Percentiles rank a stretch among this genome's conserved stretches.
phyloP scores from a whole-genome alignment of 2,888 invertebrate species.

The Tetragonisca angustula region DNA sequence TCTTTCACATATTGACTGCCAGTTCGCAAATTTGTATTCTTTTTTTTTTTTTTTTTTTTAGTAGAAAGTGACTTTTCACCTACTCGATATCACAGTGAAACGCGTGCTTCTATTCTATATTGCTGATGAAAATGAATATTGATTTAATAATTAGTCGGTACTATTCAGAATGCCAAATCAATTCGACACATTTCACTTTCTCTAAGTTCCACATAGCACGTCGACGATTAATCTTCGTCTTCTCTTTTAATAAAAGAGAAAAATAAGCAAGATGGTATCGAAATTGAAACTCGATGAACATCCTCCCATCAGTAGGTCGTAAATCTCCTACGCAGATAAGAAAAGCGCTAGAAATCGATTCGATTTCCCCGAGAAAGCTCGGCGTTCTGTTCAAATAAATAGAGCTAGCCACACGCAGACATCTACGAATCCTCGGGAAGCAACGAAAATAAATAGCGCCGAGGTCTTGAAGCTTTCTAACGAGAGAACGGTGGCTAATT shows the following conservation, averaged over 20 bases:
- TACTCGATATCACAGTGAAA: too few species aligned
- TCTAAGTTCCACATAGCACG: not conserved
- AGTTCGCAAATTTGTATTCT: too few species aligned
- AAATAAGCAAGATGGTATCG: not conserved
- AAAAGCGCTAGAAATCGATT: not conserved
- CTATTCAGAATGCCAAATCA: not conserved
- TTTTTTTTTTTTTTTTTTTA: too few species aligned
- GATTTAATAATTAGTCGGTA: constrained; percentile 3
- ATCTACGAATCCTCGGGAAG: not conserved
- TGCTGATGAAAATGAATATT: not conserved
- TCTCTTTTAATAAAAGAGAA: not conserved
- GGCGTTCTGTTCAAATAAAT: constrained; percentile 1
- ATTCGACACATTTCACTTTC: not conserved
- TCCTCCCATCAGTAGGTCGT: not conserved
- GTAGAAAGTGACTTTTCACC: too few species aligned
- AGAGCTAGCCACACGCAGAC: not conserved
- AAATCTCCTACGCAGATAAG: not conserved
- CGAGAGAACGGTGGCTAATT: constrained; percentile 26
- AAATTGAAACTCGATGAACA: not conserved
- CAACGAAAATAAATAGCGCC: constrained; percentile 25
- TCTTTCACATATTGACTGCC: too few species aligned
- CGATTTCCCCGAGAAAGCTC: not conserved
- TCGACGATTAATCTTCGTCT: not conserved
- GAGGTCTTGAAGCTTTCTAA: not conserved
- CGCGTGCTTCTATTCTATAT: not conserved